Conservation (phyloP, 1,140 invertebrate species). For the Listronotus bonariensis region DNA sequence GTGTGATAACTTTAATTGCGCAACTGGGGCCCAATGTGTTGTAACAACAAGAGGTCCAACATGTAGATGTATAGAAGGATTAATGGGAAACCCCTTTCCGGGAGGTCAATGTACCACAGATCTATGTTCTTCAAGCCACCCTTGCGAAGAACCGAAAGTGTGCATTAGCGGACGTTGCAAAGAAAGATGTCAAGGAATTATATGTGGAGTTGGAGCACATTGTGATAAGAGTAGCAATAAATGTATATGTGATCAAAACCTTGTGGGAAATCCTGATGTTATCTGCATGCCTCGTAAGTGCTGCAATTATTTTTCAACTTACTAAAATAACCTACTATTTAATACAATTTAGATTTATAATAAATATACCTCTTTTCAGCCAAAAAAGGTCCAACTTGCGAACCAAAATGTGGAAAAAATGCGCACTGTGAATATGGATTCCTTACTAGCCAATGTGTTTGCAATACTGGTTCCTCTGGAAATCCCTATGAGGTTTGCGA, state of each 20-base stretch:
- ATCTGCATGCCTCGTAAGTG: slow-evolving; percentile 89
- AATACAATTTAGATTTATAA: background rate
- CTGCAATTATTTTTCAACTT: slow-evolving; percentile 4
- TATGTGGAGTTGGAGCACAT: slow-evolving; percentile 80
- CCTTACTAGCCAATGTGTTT: slow-evolving; percentile 76
- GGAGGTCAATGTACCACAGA: slow-evolving; percentile 81
- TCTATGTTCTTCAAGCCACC: slow-evolving; percentile 74
- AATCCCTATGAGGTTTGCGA: slow-evolving; percentile 86
- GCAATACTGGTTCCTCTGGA: slow-evolving; percentile 79
- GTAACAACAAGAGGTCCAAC: slow-evolving; percentile 83
- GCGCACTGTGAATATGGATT: slow-evolving; percentile 85
- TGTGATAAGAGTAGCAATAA: slow-evolving; percentile 80
- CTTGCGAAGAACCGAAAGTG: slow-evolving; percentile 77
- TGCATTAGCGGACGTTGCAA: slow-evolving; percentile 85
- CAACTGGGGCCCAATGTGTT: slow-evolving; percentile 82
- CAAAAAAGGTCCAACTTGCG: slow-evolving; percentile 75
- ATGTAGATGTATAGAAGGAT: slow-evolving; percentile 84
- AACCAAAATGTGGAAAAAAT: slow-evolving; percentile 78
- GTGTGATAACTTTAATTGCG: slow-evolving; percentile 81
- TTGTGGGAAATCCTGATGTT: slow-evolving; percentile 85
- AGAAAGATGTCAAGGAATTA: slow-evolving; percentile 79
- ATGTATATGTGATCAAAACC: slow-evolving; percentile 85
- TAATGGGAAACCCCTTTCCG: slow-evolving; percentile 87
- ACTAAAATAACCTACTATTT: background rate
- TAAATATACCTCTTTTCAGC: slow-evolving; percentile 61